Evolutionary conservation across 2,888 invertebrate species (phyloP).

Genomic region (Syrphus vitripennis): DNA sequence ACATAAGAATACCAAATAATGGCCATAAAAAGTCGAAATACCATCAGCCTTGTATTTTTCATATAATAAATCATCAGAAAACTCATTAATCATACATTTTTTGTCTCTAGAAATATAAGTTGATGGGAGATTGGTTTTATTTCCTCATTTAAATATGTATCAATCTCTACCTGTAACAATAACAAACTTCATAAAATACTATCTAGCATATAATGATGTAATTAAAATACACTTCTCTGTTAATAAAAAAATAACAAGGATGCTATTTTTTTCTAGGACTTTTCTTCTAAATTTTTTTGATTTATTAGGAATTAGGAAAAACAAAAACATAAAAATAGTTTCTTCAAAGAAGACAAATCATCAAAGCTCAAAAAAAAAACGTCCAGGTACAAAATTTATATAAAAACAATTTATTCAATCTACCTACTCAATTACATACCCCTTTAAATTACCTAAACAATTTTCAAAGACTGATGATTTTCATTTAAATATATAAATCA

Average conservation of each 20-base stretch:
- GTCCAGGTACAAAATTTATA: background rate
- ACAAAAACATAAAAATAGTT: background rate
- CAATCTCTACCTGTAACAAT: too few relatives aligned
- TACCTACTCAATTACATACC: background rate
- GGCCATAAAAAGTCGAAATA: background rate
- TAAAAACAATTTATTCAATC: background rate
- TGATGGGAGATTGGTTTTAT: background rate
- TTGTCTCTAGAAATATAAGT: background rate
- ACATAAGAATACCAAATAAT: background rate
- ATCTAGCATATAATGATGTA: too few relatives aligned
- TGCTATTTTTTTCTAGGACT: too few relatives aligned
- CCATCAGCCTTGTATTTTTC: background rate
- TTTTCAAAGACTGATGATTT: background rate
- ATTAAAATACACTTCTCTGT: background rate
- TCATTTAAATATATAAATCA: background rate
- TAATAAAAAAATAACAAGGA: background rate
- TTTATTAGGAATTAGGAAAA: background rate
- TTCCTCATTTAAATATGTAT: background rate
- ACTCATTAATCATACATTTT: background rate
- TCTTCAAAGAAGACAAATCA: background rate
- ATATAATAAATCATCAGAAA: background rate
- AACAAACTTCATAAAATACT: background rate
- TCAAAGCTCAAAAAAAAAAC: background rate
- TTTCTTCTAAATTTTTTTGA: background rate
- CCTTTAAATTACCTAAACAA: background rate